Conservation (phyloP, 2,113 vertebrate genomes). For the Centropus bengalensis region DNA sequence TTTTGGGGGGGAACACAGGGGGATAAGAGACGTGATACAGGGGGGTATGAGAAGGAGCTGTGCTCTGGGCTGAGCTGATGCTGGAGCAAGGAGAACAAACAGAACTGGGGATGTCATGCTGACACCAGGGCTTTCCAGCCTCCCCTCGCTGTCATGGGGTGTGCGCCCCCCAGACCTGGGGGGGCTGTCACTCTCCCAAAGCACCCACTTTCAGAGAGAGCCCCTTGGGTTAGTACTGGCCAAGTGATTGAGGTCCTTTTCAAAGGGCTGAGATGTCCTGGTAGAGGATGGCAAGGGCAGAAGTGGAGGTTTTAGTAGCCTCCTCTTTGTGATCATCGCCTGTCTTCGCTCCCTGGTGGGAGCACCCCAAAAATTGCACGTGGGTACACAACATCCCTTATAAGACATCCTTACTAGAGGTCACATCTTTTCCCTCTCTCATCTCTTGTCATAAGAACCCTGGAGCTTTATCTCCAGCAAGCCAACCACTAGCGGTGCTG, state of each 20-base stretch:
- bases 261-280: neutral
- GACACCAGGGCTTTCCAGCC: rapidly evolving
- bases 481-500: rapidly evolving
- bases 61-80: neutral
- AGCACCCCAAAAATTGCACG: neutral
- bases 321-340: rapidly evolving
- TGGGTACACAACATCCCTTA: rapidly evolving
- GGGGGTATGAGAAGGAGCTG: rapidly evolving
- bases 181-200: neutral
- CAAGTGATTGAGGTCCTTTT: neutral
- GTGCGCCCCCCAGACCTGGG: neutral
- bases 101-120: neutral
- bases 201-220: neutral
- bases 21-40: rapidly evolving
- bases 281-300: neutral
- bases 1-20: rapidly evolving
- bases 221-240: rapidly evolving
- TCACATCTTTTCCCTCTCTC: neutral
- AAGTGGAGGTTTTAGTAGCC: neutral
- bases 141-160: rapidly evolving
- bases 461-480: rapidly evolving
- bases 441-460: neutral
- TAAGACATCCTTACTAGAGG: neutral
- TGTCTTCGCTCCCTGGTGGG: rapidly evolving
- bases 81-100: neutral